Conservation (phyloP, 2,113 vertebrate genomes). For the Mirounga angustirostris region DNA sequence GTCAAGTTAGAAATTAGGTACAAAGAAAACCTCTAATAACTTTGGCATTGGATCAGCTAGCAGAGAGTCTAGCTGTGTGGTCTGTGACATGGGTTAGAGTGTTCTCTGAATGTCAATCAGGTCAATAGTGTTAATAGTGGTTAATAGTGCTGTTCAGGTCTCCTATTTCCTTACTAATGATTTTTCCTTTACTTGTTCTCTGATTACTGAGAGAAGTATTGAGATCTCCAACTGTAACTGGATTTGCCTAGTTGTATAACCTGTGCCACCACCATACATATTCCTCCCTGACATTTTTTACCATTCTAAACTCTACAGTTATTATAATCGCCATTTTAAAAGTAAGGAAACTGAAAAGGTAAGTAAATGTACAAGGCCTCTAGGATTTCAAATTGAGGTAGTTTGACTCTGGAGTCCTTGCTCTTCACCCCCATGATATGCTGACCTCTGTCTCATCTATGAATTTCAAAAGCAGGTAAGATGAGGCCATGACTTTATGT, state of each 20-base stretch:
- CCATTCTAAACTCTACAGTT: neutral
- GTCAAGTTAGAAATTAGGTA: neutral
- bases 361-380: neutral
- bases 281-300: neutral
- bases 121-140: neutral
- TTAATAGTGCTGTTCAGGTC: neutral
- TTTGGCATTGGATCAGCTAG: neutral
- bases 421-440: neutral
- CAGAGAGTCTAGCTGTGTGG: neutral
- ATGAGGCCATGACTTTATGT: neutral
- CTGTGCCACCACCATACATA: neutral
- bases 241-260: neutral
- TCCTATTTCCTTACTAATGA: neutral
- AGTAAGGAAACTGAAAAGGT: neutral
- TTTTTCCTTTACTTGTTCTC: neutral
- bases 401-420: neutral
- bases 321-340: neutral
- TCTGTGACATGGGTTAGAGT: too few relatives aligned
- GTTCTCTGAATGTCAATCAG: neutral
- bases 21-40: neutral
- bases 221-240: neutral
- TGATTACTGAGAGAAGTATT: neutral
- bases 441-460: neutral
- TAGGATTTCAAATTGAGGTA: neutral
- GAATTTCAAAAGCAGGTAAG: neutral